Evolutionary conservation across 2,113 vertebrate genomes (phyloP).

Genomic region (Ovis canadensis): DNA sequence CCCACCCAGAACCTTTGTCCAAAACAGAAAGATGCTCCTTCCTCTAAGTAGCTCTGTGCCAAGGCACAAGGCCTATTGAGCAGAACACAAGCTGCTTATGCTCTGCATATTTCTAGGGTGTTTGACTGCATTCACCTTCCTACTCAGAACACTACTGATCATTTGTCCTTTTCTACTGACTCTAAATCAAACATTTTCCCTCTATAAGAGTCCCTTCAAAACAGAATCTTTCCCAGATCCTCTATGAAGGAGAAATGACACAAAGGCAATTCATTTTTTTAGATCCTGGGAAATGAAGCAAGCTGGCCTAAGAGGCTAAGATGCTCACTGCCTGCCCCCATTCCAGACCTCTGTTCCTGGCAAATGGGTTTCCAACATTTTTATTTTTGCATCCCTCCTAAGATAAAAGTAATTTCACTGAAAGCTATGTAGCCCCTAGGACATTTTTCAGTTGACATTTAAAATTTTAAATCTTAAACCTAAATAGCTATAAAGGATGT

Average conservation of each 20-base stretch:
- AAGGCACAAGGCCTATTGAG: neutral
- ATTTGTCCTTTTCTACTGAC: neutral
- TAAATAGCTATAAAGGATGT: neutral
- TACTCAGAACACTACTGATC: neutral
- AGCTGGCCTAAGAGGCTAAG: neutral
- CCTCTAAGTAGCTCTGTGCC: neutral
- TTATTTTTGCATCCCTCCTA: neutral
- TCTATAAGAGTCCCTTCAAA: neutral
- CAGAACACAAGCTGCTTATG: neutral
- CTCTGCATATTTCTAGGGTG: neutral
- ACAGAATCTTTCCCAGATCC: neutral
- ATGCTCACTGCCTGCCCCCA: neutral
- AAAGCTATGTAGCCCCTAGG: neutral
- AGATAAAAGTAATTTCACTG: slow-evolving; percentile 29
- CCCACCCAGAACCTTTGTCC: neutral
- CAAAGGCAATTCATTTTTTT: neutral
- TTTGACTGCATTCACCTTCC: neutral
- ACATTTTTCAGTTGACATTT: slow-evolving; percentile 11
- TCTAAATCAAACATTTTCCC: neutral
- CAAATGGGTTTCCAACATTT: neutral
- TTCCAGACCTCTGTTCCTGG: neutral
- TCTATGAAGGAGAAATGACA: neutral
- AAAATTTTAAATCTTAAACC: neutral
- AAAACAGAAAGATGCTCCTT: slow-evolving; percentile 19
- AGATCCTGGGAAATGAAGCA: neutral